Base-by-base conservation (phyloP, 1,140 invertebrate genomes). In the Listronotus oregonensis region DNA sequence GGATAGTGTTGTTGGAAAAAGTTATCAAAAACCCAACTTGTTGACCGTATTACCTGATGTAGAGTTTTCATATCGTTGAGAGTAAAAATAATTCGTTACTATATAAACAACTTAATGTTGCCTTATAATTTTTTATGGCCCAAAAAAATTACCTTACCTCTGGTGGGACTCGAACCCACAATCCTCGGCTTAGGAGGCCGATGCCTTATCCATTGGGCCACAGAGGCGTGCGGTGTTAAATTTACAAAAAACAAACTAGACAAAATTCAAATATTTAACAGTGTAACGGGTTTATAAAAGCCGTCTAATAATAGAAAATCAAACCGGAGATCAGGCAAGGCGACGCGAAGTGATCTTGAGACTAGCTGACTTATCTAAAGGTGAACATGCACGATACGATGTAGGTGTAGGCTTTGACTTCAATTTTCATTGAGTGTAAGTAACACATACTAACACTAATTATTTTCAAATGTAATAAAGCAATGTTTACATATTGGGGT, bases 171-270 rank as follows among this genome's bases (percentile, higher is more conserved):
- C 85, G 85, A 87, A 87, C 85, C 85, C 85, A 86, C 85, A 87
- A 84, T 87, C 85, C 85, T 82, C 85, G 85, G 85, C 84, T 86
- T 86, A 86, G 85, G 85, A 87, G 85, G 84, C 85, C 85, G 85
- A 86, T 86, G 85, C 85, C 85, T 86, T 87, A 86, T 87, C 85
- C 85, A 86, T 87, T 87, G 84, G 85, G 85, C 85, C 85, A 87
- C 85, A 75, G 73, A 66, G 71, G 71, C 71, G 64, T 43, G 58
- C 47, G 27, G 34, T 37, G 3, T 9, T 7, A 12, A 10, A 37
- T 8, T 1, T 17, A 14, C 12, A 12, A 39, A 46, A 46, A 46
- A 46, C 43, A 50, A 31, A 50, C 15, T 50, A 50, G 47, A 50
- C 18, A 31, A 50, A 27, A 6, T 21, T 50, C 5, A 17, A 46